phyloP scores from a whole-genome alignment of 2,888 invertebrate species.

The Heliconius cydno region DNA sequence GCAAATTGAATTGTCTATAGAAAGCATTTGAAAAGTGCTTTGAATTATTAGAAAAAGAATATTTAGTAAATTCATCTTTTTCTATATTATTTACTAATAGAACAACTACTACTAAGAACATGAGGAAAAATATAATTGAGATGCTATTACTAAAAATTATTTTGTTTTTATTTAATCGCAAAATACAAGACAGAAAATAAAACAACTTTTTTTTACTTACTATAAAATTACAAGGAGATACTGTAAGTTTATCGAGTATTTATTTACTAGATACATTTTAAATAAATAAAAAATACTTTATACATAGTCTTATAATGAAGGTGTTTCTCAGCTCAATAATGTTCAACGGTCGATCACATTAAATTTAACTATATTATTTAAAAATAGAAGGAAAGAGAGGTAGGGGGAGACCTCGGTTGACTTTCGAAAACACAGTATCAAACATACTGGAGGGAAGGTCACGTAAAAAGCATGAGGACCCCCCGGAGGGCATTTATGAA shows the following conservation, averaged over 20 bases:
- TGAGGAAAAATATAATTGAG: background rate
- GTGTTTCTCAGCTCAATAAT: too few relatives aligned
- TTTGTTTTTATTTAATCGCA: background rate
- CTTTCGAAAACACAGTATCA: too few relatives aligned
- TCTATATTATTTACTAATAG: background rate
- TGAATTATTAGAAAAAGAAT: background rate
- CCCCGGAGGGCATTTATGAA: too few relatives aligned
- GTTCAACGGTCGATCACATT: too few relatives aligned
- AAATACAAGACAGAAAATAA: background rate
- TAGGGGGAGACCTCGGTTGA: too few relatives aligned
- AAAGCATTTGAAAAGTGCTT: background rate
- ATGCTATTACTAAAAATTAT: background rate
- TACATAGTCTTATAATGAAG: too few relatives aligned
- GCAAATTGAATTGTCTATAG: conserved; percentile 36
- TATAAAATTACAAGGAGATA: background rate
- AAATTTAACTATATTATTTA: too few relatives aligned
- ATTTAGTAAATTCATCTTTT: background rate
- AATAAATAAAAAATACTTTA: too few relatives aligned
- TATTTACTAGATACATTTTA: too few relatives aligned
- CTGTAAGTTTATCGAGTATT: background rate
- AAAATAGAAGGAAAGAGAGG: too few relatives aligned
- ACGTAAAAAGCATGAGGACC: too few relatives aligned
- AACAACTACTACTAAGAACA: background rate
- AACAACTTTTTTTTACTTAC: background rate
- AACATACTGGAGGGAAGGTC: too few relatives aligned